Evolutionary conservation across 1,140 invertebrate genomes (phyloP), one percentile per base, ranked within the genome.

Genomic region (Aleiodes sp.): DNA sequence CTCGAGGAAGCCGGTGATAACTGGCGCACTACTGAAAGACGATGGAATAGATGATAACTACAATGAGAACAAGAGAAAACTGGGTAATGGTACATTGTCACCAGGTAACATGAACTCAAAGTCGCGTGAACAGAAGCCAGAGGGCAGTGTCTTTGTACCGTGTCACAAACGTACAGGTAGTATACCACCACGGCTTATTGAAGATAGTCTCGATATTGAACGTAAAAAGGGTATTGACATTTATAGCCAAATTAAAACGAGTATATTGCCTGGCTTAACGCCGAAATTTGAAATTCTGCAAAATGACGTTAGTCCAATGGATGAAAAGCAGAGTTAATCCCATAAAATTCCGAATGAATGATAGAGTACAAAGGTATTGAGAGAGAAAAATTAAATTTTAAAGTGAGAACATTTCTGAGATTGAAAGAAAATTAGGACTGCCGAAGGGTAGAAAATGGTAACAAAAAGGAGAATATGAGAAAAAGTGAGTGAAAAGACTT

Each of bases 1-100:
- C 43, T 82, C 83, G n/a, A 88, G 87, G 65, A 91, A 90, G 68
- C 90, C 91, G 1, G 87, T 91, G 8, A 90, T 92, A 19, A 91
- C 90, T 21, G 89, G 90, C 1, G 90, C 88, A 0, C 87, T 92
- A 39, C 86, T 90, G 62, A 91, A 92, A 73, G 90, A 89, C 73
- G 89, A 90, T 68, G 86, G 86, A 0, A 81, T 82, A 43, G 84
- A 87, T 62, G 84, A 85, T 33, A 78, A 78, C n/a, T 83, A 84
- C 28, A 80, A 83, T 65, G 84, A 86, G 56, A 84, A 86, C 68
- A 84, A 87, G 14, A 74, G 80, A 12, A 85, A 85, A 64, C 74
- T 86, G 24, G 84, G 84, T 21, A 86, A 86, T 64, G 83, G 84
- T 10, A 83, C 78, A 0, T 65, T 82, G 10, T 82, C 79, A 7